A percentile compares a stretch with the other conserved stretches of the same genome.
These are phyloP conservation scores for Onthophagus sagittarius DNA, from an alignment of 2,888 invertebrate genomes.

Conservation along the genomic window DNA sequence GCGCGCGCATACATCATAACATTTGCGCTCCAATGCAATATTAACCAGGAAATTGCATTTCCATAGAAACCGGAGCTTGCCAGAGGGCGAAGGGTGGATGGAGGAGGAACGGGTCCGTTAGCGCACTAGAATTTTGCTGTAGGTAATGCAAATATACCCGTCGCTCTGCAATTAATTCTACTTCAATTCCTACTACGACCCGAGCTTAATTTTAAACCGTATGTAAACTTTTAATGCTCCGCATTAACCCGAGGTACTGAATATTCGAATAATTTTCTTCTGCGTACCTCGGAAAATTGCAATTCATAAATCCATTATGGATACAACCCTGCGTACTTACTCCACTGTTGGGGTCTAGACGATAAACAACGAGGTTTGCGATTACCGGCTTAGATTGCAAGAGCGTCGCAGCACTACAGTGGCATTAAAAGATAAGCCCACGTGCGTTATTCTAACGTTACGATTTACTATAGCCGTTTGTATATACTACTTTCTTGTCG, in stretches of 20 bases:
- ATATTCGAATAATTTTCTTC: not conserved
- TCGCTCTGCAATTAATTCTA: not conserved
- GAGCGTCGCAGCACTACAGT: not conserved
- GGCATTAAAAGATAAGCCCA: not conserved
- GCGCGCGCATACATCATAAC: not conserved
- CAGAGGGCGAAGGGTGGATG: constrained; percentile 1
- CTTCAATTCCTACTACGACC: not conserved
- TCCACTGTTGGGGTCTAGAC: not conserved
- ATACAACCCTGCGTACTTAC: not conserved
- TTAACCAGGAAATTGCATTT: constrained; percentile 18
- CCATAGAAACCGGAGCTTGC: constrained; percentile 15
- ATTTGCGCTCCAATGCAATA: constrained; percentile 3
- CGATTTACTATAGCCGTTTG: not conserved
- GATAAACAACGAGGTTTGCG: not conserved
- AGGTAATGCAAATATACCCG: constrained; percentile 16
- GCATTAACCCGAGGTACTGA: not conserved
- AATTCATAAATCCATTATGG: constrained; percentile 8
- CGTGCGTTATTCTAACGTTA: not conserved
- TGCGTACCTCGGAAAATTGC: not conserved
- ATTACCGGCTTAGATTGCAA: not conserved
- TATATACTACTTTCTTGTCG: not conserved
- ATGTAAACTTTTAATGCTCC: not conserved
- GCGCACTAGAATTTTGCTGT: constrained; percentile 18
- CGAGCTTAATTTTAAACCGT: not conserved
- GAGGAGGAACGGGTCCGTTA: not conserved